phyloP scores from a whole-genome alignment of 2,113 vertebrate genomes.

The Scomber scombrus region DNA sequence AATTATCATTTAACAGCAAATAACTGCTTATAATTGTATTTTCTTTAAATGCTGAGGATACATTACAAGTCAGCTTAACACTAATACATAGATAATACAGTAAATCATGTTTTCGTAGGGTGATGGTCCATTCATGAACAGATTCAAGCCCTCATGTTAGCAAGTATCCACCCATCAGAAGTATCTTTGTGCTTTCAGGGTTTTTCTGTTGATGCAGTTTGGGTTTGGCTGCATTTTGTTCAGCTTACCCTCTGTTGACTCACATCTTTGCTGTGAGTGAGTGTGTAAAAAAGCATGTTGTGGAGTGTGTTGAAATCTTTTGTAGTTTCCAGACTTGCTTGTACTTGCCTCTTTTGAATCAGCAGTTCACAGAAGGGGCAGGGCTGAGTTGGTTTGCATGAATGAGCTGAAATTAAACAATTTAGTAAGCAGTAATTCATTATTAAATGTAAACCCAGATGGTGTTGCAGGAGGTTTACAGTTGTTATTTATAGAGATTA shows the following conservation, averaged over 20 bases:
- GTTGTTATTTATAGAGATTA: too few relatives aligned
- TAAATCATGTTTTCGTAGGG: neutral
- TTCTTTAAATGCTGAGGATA: neutral
- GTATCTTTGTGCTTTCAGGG: too few relatives aligned
- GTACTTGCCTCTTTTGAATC: neutral
- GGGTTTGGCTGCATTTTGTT: too few relatives aligned
- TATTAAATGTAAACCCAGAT: too few relatives aligned
- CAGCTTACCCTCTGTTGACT: neutral
- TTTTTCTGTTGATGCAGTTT: too few relatives aligned
- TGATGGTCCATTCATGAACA: constrained; percentile 8
- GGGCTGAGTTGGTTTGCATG: neutral
- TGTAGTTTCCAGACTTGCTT: neutral
- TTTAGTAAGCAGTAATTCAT: too few relatives aligned
- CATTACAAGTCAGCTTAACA: neutral
- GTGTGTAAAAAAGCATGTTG: neutral
- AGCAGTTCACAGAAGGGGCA: neutral
- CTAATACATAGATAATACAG: constrained; percentile 23
- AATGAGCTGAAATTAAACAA: neutral
- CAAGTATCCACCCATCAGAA: neutral
- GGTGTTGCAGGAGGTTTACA: too few relatives aligned
- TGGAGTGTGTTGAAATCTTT: neutral
- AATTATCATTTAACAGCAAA: constrained; percentile 12
- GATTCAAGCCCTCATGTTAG: constrained; percentile 1
- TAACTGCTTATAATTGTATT: neutral
- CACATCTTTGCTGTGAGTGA: neutral